Percentiles rank a stretch among this genome's conserved stretches.
Evolutionary conservation across 1,140 invertebrate genomes (phyloP).

Genomic region (Lycorma delicatula): DNA sequence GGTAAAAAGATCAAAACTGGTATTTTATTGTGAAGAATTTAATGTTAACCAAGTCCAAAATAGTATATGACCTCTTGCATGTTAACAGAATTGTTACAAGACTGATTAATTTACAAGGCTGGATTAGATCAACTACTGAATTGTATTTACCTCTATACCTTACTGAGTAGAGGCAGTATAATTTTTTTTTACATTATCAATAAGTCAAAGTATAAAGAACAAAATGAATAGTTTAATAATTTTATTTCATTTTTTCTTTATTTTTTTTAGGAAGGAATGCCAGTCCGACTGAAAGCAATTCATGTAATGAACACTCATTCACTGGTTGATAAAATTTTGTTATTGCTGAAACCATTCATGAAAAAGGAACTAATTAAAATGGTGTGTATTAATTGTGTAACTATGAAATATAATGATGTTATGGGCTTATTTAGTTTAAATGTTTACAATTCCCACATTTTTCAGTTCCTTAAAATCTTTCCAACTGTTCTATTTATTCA

Average conservation of each 20-base stretch:
- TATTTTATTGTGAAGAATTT: too few relatives aligned
- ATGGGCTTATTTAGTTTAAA: not conserved
- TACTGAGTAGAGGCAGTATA: too few relatives aligned
- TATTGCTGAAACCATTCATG: slow-evolving; percentile 59
- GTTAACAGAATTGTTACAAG: too few relatives aligned
- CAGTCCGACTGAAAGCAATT: slow-evolving; percentile 52
- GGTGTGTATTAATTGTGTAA: slow-evolving; percentile 34
- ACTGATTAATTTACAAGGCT: too few relatives aligned
- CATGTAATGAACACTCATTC: slow-evolving; percentile 58
- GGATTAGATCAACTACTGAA: too few relatives aligned
- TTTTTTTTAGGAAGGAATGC: slow-evolving; percentile 49
- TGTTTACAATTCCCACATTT: not conserved
- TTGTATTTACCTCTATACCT: too few relatives aligned
- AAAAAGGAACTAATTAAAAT: slow-evolving; percentile 55
- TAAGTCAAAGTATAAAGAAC: too few relatives aligned
- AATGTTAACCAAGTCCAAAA: too few relatives aligned
- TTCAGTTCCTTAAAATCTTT: not conserved
- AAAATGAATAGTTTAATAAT: not conserved
- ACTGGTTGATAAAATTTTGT: slow-evolving; percentile 59
- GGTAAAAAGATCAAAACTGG: too few relatives aligned
- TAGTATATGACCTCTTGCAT: too few relatives aligned
- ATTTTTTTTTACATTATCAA: too few relatives aligned
- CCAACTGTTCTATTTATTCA: too few relatives aligned
- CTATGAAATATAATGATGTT: not conserved
- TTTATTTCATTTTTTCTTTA: not conserved